These are phyloP conservation scores for Oreochromis spilurus DNA, from an alignment of 2,113 vertebrate genomes.

Conservation along the genomic window DNA sequence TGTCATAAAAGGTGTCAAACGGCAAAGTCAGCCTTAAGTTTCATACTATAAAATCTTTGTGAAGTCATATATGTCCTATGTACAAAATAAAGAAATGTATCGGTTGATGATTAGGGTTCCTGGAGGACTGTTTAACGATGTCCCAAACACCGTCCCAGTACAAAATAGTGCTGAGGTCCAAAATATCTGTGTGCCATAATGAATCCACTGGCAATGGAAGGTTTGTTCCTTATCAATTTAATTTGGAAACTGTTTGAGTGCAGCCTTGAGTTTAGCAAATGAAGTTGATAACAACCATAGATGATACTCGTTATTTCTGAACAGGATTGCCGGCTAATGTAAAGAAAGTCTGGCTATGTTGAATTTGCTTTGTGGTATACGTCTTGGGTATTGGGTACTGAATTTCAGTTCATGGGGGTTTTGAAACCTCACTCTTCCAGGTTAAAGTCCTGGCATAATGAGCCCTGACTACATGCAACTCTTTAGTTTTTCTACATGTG, in stretches of 20 bases:
- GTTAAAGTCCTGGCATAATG: background rate
- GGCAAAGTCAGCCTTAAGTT: background rate
- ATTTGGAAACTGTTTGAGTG: background rate
- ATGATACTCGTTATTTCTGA: too few species aligned
- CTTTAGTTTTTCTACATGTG: background rate
- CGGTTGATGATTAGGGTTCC: background rate
- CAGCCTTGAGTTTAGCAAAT: background rate
- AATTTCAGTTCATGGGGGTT: background rate
- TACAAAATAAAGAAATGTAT: rapidly evolving
- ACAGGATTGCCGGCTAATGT: too few species aligned
- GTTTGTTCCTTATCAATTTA: background rate
- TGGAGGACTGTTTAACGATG: background rate
- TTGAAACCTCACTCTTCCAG: background rate
- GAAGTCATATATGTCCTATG: background rate
- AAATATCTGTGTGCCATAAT: background rate
- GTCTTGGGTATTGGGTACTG: background rate
- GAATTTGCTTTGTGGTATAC: too few species aligned
- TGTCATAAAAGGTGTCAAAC: background rate
- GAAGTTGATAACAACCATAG: background rate
- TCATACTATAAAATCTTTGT: background rate
- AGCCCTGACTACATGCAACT: background rate
- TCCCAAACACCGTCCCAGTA: background rate
- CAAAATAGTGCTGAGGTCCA: background rate
- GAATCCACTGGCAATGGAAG: background rate
- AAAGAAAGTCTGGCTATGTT: too few species aligned